Percentiles rank a stretch among this genome's conserved stretches.
Evolutionary conservation across 2,113 vertebrate genomes (phyloP).

Genomic region (Rhegmatorhina hoffmannsi): DNA sequence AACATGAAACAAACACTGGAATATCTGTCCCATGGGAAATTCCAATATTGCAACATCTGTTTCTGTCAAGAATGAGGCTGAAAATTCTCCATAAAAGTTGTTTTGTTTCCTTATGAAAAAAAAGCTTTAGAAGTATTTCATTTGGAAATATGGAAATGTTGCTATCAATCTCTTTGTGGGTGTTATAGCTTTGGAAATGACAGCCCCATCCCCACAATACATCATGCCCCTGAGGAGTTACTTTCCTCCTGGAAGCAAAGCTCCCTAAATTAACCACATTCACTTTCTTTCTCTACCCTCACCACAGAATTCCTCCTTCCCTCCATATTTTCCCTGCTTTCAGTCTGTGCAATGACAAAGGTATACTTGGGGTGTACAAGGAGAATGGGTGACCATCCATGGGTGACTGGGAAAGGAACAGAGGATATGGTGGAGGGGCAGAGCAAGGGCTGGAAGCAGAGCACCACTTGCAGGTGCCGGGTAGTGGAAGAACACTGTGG

Average conservation of each 20-base stretch:
- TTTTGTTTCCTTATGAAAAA: not conserved
- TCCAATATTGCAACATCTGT: conserved; percentile 49
- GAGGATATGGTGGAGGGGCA: not conserved
- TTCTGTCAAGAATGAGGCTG: conserved; percentile 27
- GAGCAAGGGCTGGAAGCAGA: not conserved
- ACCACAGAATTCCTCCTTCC: not conserved
- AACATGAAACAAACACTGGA: conserved; percentile 9
- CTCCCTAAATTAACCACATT: not conserved
- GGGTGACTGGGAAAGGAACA: not conserved
- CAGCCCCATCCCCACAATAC: not conserved
- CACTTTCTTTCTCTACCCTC: not conserved
- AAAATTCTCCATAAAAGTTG: not conserved
- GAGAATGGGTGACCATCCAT: not conserved
- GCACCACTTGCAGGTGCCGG: not conserved
- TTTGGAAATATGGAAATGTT: not conserved
- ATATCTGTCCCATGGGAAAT: conserved; percentile 43
- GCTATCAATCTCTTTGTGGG: not conserved
- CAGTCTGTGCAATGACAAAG: not conserved
- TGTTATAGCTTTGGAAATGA: not conserved
- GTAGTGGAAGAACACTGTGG: not conserved
- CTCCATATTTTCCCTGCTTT: not conserved
- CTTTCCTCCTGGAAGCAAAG: not conserved
- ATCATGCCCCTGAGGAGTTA: not conserved
- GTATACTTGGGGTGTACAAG: not conserved
- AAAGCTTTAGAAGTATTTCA: not conserved